Base-by-base conservation (phyloP, 2,888 invertebrate genomes). In the Himalopsyche tibetana region DNA sequence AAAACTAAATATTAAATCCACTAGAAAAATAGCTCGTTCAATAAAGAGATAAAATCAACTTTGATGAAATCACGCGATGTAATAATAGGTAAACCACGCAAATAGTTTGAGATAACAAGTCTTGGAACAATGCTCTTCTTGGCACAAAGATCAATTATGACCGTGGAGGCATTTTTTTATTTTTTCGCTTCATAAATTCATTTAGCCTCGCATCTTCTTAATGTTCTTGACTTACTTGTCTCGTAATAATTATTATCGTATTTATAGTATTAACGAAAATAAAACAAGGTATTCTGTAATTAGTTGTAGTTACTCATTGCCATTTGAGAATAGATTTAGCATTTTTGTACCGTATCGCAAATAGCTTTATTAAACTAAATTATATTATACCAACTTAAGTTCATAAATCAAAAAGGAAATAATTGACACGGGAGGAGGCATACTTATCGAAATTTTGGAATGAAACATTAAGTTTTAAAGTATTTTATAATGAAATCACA, bases 111-210 rank as follows among this genome's bases (percentile, higher is more conserved):
- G 69, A 69, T 69, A 69, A 36, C 3, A 69, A 74, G 28, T 74
- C 74, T 19, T 74, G 15, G 38, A 74, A 74, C 74, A 74, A 74
- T 74, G 36, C 74, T 74, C 74, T 36, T 74, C 74, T 74, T 74
- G 74, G 74, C 38, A 74, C 36, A 9, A 15, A 74, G 74, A 74
- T 74, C 36, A 11, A 74, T 38, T 12, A 38, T 36, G 36, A 15
- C 74, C 74, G 12, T 36, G 36, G 5, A 38, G 6, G 15, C 3
- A 56, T 63, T 74, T 74, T 74, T 74, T 74, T 28, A 36, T 74
- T 74, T 4, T 74, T 74, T 38, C 74, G 36, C 74, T 36, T 74
- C 36, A 36, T 36, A 36, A 36, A 74, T 28, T 74, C 74, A 38
- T n/a, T 63, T 63, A 28, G 36, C 74, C 74, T 74, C 74, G 74